phyloP scores from a whole-genome alignment of 1,140 invertebrate genomes.

The Myzus persicae region DNA sequence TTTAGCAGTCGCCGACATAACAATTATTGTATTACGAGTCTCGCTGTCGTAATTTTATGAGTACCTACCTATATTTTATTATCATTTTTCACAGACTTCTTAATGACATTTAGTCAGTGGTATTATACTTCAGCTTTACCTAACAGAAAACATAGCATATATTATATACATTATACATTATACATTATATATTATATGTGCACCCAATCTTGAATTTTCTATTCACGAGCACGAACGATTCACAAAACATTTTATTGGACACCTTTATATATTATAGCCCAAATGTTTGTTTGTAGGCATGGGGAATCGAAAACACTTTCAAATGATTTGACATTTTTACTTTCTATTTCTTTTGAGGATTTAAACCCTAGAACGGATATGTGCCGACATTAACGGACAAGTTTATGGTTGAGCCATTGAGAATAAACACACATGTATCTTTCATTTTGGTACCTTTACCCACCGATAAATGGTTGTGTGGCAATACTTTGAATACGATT shows the following conservation, averaged over 20 bases:
- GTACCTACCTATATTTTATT: not conserved
- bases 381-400: too few relatives aligned
- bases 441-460: not conserved
- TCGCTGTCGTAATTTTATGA: not conserved
- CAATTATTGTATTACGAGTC: too few relatives aligned
- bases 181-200: not conserved
- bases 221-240: not conserved
- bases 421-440: not conserved
- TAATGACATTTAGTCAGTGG: too few relatives aligned
- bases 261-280: not conserved
- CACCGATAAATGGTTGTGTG: not conserved
- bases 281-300: not conserved
- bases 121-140: too few relatives aligned
- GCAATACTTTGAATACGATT: not conserved
- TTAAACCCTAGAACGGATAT: not conserved
- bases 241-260: not conserved
- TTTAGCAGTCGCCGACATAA: too few relatives aligned
- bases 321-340: not conserved
- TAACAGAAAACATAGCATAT: too few relatives aligned
- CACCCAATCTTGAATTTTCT: not conserved
- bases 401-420: not conserved
- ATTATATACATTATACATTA: too few relatives aligned
- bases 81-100: too few relatives aligned
- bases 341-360: not conserved
- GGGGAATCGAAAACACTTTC: not conserved